Conservation (phyloP, 2,888 invertebrate genomes). For the Melieria picta region DNA sequence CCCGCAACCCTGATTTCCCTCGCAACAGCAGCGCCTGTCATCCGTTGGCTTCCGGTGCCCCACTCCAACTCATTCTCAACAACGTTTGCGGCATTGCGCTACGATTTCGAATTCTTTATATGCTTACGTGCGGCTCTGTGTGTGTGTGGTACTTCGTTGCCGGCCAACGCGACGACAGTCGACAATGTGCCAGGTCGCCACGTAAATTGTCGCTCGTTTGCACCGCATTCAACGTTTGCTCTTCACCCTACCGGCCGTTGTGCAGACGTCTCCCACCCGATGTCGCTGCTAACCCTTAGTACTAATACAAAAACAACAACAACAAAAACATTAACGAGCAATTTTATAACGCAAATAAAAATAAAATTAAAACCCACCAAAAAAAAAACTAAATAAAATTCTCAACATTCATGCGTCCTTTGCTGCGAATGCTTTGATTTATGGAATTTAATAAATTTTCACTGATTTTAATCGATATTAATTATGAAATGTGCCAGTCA, state of each 20-base stretch:
- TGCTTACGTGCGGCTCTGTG: neutral
- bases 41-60: too few species aligned
- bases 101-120: neutral
- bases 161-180: neutral
- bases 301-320: neutral
- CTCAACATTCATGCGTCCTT: conserved; percentile 26
- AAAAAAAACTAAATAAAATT: neutral
- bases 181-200: conserved; percentile 9
- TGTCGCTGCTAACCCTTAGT: too few species aligned
- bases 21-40: too few species aligned
- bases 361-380: neutral
- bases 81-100: too few species aligned
- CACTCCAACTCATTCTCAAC: too few species aligned
- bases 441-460: conserved; percentile 63
- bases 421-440: conserved; percentile 48
- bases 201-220: conserved; percentile 28
- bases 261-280: neutral
- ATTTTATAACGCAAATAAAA: conserved; percentile 16
- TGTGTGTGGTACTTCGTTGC: neutral
- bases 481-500: conserved; percentile 45
- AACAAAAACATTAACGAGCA: neutral
- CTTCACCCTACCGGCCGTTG: neutral
- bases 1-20: too few species aligned
- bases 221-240: conserved; percentile 15
- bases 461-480: conserved; percentile 62